Base-by-base conservation (phyloP, 2,113 vertebrate genomes). In the Mola mola region DNA sequence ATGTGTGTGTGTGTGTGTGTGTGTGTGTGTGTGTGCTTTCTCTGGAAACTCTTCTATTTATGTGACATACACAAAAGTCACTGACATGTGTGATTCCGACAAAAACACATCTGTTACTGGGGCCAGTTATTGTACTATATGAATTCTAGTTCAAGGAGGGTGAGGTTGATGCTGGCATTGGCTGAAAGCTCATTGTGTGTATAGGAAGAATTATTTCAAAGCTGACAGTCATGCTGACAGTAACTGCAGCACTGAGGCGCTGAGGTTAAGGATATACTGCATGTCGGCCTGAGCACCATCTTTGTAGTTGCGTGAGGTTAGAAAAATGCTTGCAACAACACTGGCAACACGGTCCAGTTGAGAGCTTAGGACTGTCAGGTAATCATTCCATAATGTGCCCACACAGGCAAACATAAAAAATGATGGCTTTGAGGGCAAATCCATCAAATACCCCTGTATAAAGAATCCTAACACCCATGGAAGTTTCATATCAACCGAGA, bases 401-500 rank as follows among this genome's bases (percentile, higher is more conserved):
- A 24, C 55, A 29, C 53, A 85, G 78, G 37, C 75, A 72, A 68
- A 76, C 73, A 55, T 56, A 56, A 49, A 78, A 66, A 63, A 34
- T 34, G 20, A 66, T 28, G 41, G 58, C 69, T 79, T 76, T 72
- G 49, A 72, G 36, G 59, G 49, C 1, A 26, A 85, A 75, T 78
- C 67, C 72, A 62, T 77, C 62, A 78, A 67, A 79, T 63, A 11
- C 3, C 46, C 9, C 15, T 75, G 48, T 75, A 58, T 79, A 86
- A 86, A 86, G 72, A 85, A 50, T 25, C 41, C 26, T 78, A 84
- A 79, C 72, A 76, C 70, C 63, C 62, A 69, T 79, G 78, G 71
- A 80, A 74, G 62, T 84, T 78, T 64, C 75, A 80, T 72, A 66
- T 80, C 78, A 88, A 87, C 70, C 41, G n/a, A 79, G 70, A 73